Evolutionary conservation across 2,113 vertebrate species (phyloP), one percentile per base, ranked within the genome.

Genomic region (Takifugu flavidus): DNA sequence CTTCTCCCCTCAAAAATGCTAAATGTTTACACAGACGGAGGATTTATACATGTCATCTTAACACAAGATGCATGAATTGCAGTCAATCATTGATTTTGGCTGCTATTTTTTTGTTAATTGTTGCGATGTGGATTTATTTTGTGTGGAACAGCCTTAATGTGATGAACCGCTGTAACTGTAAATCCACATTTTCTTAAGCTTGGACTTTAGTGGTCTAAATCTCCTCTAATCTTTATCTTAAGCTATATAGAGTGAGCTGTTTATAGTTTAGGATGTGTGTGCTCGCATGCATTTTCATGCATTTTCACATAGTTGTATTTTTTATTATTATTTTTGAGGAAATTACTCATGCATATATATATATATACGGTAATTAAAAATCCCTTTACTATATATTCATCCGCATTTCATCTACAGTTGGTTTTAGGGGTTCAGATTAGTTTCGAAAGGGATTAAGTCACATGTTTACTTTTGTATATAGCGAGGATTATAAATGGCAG

Each of bases 221-320:
- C 73, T 59, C 27, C 46, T 72, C 13, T 83, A 82, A 83, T 83
- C 77, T 62, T 50, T 3, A 27, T 74, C 56, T 74, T 82, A 77
- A 80, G 82, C 60, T 78, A 72, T 71, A 73, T 39, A 58, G 29
- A 11, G 27, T 54, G 51, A 66, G 49, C 53, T 74, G 68, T 82
- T 74, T 65, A 62, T 65, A 72, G 59, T 20, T 25, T 12, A 3
- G 39, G 52, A 28, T 56, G 12, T 29, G 44, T 50, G 49, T 25
- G 45, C 14, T 42, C 13, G 13, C 15, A 20, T 4, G 6, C 42
- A 28, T 20, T 31, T 14, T 6, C 53, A 25, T 26, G 49, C 67
- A 7, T 61, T 27, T 28, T 51, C 65, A 47, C 56, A 34, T 65
- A 54, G 60, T 31, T 60, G 66, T 64, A n/a, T 3, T 29, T n/a